Evolutionary conservation across 2,113 vertebrate species (phyloP).

Genomic region (Otocyon megalotis): DNA sequence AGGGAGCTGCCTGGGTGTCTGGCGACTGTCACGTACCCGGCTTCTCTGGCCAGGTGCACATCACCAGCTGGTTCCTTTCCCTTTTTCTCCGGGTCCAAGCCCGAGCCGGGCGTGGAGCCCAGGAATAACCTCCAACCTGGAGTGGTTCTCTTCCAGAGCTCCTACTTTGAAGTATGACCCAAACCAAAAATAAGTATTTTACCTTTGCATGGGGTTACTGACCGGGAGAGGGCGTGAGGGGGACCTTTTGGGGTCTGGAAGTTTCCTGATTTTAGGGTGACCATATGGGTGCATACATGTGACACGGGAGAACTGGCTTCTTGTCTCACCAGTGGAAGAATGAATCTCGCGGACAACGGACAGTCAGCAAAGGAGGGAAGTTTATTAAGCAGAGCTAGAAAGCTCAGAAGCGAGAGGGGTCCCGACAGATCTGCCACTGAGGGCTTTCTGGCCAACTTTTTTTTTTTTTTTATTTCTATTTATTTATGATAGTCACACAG

Average conservation of each 20-base stretch:
- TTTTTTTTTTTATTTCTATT: no score
- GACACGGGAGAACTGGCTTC: no score
- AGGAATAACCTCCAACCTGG: not conserved
- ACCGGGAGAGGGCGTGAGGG: not conserved
- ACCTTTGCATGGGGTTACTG: not conserved
- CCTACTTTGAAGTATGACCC: not conserved
- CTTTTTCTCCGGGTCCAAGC: not conserved
- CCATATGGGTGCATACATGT: accelerated
- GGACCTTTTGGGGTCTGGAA: not conserved
- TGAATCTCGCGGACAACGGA: no score
- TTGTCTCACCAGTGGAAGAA: no score
- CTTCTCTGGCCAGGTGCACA: not conserved
- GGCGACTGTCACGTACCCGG: conserved; percentile 31
- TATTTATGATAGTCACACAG: no score
- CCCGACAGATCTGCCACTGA: no score
- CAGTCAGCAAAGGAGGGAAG: no score
- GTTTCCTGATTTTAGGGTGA: not conserved
- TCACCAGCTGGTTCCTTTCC: not conserved
- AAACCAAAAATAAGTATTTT: not conserved
- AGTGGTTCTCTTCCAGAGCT: not conserved
- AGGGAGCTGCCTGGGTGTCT: not conserved
- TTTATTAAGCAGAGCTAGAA: no score
- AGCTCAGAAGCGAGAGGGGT: no score
- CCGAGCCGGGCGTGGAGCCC: not conserved
- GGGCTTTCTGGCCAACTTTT: no score